Base-by-base conservation (phyloP, 35 echinoderm and acorn worm genomes). In the Apostichopus californicus region DNA sequence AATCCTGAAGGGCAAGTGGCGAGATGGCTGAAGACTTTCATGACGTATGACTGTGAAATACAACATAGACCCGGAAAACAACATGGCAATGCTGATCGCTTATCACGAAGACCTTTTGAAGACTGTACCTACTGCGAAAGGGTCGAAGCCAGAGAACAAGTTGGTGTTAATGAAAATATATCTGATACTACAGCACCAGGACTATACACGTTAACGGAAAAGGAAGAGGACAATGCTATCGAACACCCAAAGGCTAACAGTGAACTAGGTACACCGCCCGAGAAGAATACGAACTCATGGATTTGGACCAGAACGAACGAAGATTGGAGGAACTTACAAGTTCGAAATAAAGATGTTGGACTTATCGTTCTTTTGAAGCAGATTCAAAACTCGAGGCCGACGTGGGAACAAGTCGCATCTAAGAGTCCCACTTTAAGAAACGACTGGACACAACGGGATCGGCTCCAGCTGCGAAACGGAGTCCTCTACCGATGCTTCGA, bases 1-100 rank as follows among this genome's bases (percentile, higher is more conserved):
- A 83, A 95, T 58, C 91, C 91, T 0, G 86, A 92, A 55, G 94
- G 91, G 10, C 94, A 95, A 64, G 9, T 95, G 24, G 92, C 95
- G 9, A 68, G 89, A 65, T 91, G 92, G 92, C n/a, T 93, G 5
- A 88, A 93, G 52, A 59, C 89, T 5, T 54, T 90, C 3, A 89
- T 54, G 56, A 10, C 87, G n/a, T 95, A 92, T 57, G 78, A 95
- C 12, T 53, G 78, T 20, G 57, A 87, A 77, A 86, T 95, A 2
- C 58, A 90, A 54, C 91, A 90, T 57, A 18, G 88, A 75, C 25
- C 77, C 14, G 87, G 87, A 0, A 77, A 77, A 57, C 83, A 83
- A 21, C 92, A 96, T 25, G 89, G 54, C 6, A 93, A 96, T 63
- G 95, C 92, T 15, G 95, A 96, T 86, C 86, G 73, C 6, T 18